Evolutionary conservation across 2,888 invertebrate species (phyloP), one percentile per base, ranked within the genome.

Genomic region (Apeira syringaria): DNA sequence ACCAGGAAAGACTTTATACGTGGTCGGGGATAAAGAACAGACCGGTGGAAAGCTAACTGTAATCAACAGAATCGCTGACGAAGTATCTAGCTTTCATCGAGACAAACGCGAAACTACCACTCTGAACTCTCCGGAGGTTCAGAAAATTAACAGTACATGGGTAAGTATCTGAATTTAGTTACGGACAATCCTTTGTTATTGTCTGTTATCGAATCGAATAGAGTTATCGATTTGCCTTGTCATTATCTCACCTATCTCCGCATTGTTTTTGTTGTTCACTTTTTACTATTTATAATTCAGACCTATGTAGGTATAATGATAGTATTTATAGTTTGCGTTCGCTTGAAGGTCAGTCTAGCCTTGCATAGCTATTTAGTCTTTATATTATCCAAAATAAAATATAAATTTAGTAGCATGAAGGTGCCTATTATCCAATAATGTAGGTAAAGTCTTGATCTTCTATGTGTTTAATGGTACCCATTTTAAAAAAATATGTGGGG

Each of bases 131-230:
- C 71, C 80, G 41, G 59, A 63, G 25, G 54, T 71, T 41, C 64
- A 70, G 58, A 83, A 77, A 73, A 88, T 87, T 61, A 82, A 86
- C 50, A 89, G 80, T 75, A 86, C 87, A 69, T 88, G 88, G 90
- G 90, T 90, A 84, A 81, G 45, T 46, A 36, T 13, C 10, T 13
- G 7, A 2, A 8, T 20, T 6, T 9, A 15, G 13, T 7, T n/a
- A 10, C 29, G 12, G 7, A 53, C 2, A 20, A 59, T 7, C 22
- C 8, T 24, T 34, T 35, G 29, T 38, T 37, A 28, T 37, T 37
- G 22, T 44, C 61, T 59, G 65, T 60, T 60, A 52, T 44, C 36
- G 37, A 31, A n/a, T n/a, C 35, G 42, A 49, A 27, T n/a, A n/a
- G 35, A 32, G 38, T 37, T 29, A 36, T 36, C 28, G 47, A 69